Conservation (phyloP, 2,113 vertebrate genomes). For the Halichoeres trimaculatus region DNA sequence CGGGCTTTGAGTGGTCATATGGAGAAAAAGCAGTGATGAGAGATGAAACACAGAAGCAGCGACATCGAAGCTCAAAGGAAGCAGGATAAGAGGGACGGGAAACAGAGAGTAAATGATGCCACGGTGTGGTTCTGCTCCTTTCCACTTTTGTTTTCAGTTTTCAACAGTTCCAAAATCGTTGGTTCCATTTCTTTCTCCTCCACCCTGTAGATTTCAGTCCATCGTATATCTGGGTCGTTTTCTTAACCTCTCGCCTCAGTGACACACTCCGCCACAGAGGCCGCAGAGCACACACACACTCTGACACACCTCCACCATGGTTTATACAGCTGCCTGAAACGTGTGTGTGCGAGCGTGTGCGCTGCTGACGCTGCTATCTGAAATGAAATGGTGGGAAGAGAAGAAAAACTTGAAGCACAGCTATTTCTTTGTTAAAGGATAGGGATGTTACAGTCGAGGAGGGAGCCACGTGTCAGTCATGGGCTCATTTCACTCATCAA, state of each 20-base stretch:
- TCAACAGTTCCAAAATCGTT: no score
- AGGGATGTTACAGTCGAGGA: constrained; percentile 14
- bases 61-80: not conserved
- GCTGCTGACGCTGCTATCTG: constrained; percentile 36
- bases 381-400: constrained; percentile 25
- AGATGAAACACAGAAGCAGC: constrained; percentile 13
- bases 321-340: constrained; percentile 55
- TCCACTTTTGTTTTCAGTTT: no score
- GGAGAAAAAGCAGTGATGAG: constrained; percentile 11
- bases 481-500: constrained; percentile 52
- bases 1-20: not conserved
- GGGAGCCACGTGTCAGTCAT: constrained; percentile 27
- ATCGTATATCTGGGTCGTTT: constrained; percentile 31
- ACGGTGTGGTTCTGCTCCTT: not conserved
- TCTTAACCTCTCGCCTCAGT: constrained; percentile 57
- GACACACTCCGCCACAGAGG: constrained; percentile 33
- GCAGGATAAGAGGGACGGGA: not conserved
- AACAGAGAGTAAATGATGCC: not conserved
- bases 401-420: constrained; percentile 36
- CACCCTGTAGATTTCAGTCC: not conserved
- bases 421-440: constrained; percentile 54
- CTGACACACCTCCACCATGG: constrained; percentile 35
- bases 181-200: not conserved
- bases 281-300: constrained; percentile 36
- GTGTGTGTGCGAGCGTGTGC: constrained; percentile 43